phyloP scores from a whole-genome alignment of 1,140 invertebrate genomes.

The Zaprionus vittiger region DNA sequence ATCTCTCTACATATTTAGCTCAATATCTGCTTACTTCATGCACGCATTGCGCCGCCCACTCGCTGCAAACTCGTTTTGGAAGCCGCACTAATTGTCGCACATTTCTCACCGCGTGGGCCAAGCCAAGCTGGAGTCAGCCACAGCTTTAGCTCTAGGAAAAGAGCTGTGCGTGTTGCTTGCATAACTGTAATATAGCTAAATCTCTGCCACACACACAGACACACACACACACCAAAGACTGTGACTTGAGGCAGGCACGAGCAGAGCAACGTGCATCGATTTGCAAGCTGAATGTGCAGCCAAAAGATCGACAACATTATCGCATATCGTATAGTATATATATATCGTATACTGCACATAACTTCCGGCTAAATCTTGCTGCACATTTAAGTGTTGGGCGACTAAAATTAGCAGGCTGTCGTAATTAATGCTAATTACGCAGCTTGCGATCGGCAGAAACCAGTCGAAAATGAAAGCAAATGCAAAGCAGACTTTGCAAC shows the following conservation, averaged over 20 bases:
- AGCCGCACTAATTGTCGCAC: conserved; percentile 74
- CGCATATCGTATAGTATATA: conserved; percentile 8
- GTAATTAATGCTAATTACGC: conserved; percentile 45
- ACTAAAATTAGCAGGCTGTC: conserved; percentile 45
- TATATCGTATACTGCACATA: conserved; percentile 4
- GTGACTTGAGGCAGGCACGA: conserved; percentile 33
- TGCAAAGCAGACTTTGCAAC: conserved; percentile 30
- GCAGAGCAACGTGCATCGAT: conserved; percentile 11
- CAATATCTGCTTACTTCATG: conserved; percentile 41
- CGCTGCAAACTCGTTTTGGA: conserved; percentile 54
- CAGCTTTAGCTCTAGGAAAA: conserved; percentile 30
- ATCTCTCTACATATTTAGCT: conserved; percentile 17
- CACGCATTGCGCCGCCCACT: conserved; percentile 76
- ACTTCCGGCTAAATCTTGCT: conserved; percentile 40
- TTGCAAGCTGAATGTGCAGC: conserved; percentile 33
- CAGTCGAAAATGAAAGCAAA: conserved; percentile 48
- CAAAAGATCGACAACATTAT: background rate
- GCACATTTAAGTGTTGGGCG: conserved; percentile 30
- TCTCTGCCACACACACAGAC: conserved; percentile 5
- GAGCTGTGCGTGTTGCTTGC: conserved; percentile 50
- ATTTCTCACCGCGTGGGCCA: conserved; percentile 72
- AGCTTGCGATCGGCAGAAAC: background rate
- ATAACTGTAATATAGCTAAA: conserved; percentile 46
- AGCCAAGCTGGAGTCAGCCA: conserved; percentile 31
- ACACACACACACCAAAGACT: conserved; percentile 13